These are phyloP conservation scores for Campoplex nolae DNA, from an alignment of 2,888 invertebrate genomes.

Conservation along the genomic window DNA sequence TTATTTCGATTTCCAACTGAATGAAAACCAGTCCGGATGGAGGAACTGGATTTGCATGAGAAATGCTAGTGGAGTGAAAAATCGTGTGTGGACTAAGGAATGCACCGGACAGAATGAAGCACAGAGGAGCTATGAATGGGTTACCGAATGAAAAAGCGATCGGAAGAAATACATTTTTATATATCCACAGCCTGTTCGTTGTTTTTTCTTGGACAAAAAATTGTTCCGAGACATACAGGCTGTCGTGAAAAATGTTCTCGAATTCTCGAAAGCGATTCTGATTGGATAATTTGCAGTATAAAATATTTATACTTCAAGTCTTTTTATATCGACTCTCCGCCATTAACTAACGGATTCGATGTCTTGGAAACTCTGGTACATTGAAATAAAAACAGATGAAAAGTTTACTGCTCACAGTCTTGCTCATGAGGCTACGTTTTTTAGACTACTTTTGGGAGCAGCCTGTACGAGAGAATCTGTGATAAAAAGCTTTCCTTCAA, in stretches of 20 bases:
- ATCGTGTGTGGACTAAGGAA: conserved; percentile 1
- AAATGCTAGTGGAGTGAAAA: not conserved
- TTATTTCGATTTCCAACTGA: not conserved
- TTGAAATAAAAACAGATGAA: not conserved
- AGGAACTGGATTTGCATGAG: conserved; percentile 7
- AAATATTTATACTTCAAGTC: not conserved
- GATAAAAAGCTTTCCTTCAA: conserved; percentile 21
- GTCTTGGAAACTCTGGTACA: not conserved
- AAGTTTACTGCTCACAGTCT: not conserved
- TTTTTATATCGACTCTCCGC: not conserved
- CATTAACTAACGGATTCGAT: not conserved
- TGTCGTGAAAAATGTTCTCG: not conserved
- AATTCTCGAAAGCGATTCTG: not conserved
- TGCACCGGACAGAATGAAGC: not conserved
- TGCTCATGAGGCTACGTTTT: not conserved
- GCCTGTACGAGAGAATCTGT: not conserved
- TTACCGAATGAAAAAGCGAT: conserved; percentile 19
- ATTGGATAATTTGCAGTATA: not conserved
- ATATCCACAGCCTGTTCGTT: not conserved
- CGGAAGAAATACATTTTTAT: conserved; percentile 8
- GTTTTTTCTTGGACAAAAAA: conserved; percentile 1
- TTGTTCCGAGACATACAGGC: not conserved
- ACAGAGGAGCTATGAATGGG: not conserved
- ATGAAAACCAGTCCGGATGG: not conserved
- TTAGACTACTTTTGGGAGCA: not conserved